phyloP scores from a whole-genome alignment of 2,113 vertebrate genomes.

The Myotis davidii region DNA sequence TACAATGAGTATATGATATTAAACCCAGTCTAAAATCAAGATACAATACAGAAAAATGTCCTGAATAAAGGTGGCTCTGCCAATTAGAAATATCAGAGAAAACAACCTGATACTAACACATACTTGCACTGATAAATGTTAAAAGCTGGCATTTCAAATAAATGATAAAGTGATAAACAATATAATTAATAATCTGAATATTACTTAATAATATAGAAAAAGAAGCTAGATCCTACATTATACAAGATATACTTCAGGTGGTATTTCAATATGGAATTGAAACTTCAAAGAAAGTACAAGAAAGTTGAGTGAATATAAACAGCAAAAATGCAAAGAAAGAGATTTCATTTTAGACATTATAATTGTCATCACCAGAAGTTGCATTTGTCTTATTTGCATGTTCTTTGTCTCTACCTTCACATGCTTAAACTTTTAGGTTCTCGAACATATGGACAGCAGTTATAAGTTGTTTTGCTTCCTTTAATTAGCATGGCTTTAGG shows the following conservation, averaged over 20 bases:
- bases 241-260: not conserved
- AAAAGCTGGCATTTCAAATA: not conserved
- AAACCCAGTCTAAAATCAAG: not conserved
- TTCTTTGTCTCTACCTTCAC: not conserved
- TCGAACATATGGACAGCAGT: not conserved
- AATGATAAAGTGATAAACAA: not conserved
- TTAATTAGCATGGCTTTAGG: not conserved
- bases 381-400: not conserved
- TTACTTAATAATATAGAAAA: not conserved
- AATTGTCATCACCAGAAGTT: not conserved
- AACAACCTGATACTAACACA: not conserved
- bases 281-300: not conserved
- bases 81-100: not conserved
- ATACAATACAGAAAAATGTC: not conserved
- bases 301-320: not conserved
- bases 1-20: not conserved
- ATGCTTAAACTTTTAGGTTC: not conserved
- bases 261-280: not conserved
- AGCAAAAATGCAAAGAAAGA: not conserved
- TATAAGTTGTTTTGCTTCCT: not conserved
- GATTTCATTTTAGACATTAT: not conserved
- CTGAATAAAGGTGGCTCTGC: not conserved
- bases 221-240: not conserved
- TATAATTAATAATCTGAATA: not conserved
- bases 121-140: not conserved